Evolutionary conservation across 2,797 vertebrate genomes (phyloP), one percentile per base, ranked within the genome.

Genomic region (Chaetophractus vellerosus): DNA sequence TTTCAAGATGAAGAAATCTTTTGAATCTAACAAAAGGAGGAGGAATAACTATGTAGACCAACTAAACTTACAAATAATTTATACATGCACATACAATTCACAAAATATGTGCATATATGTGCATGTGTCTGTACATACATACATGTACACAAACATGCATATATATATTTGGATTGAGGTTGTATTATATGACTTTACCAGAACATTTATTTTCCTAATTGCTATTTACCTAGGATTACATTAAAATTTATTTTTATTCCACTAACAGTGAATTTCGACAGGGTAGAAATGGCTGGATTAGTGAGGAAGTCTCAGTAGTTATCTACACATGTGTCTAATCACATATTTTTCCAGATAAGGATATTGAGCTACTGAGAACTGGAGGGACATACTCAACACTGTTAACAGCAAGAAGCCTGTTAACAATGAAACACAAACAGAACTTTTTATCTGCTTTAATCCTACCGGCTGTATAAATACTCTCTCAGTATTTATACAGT

Each of bases 171-270:
- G 69, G 21, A 18, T 57, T 61, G 64, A 41, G 78, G 14, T 36
- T 91, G 36, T 74, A n/a, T 14, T 64, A 21, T 24, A 26, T 61
- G 28, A 52, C 66, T 80, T 72, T 26, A 41, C 59, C 50, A 31
- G 23, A 52, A 52, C 24, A 21, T 55, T 76, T 71, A 59, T 38
- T 45, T 63, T 36, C 69, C 57, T 91, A 28, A 83, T 38, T 93
- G 45, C 26, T 31, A 61, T 75, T 59, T 92, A 61, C 8, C 11
- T 41, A 59, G 38, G 57, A 28, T 59, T 41, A 9, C 23, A 38
- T 63, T 48, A 84, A 84, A 59, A 72, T 16, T 16, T 4, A 61
- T 36, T 80, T 74, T 33, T 50, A 61, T 74, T 63, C 59, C 31
- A 55, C 63, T 85, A 68, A 16, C 24, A 15, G 50, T 36, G 41